Conservation (phyloP, 2,888 invertebrate species). For the Ophion ventricosus region DNA sequence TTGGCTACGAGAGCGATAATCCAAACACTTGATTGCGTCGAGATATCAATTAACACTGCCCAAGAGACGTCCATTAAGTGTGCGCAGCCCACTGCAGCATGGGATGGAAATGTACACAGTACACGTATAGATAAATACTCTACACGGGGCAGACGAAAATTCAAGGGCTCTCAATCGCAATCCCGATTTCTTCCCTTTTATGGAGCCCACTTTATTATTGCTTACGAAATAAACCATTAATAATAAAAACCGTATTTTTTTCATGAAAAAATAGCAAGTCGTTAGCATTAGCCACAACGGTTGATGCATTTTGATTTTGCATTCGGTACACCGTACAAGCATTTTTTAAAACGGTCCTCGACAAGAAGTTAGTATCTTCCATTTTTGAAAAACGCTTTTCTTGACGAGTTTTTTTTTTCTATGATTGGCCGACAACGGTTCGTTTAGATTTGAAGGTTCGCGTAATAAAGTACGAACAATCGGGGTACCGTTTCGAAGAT, state of each 20-base stretch:
- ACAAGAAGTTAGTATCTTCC: too few relatives aligned
- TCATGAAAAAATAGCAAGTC: background rate
- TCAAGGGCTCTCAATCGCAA: slow-evolving; percentile 21
- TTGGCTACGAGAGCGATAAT: slow-evolving; percentile 71
- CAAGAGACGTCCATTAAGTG: slow-evolving; percentile 67
- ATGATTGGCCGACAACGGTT: too few relatives aligned
- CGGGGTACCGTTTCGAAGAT: too few relatives aligned
- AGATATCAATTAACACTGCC: slow-evolving; percentile 81
- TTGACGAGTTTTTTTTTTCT: background rate
- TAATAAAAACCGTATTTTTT: slow-evolving; percentile 8
- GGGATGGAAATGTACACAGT: slow-evolving; percentile 42
- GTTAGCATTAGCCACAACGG: background rate
- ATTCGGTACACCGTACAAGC: too few relatives aligned
- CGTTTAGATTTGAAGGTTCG: too few relatives aligned
- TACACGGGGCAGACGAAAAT: slow-evolving; percentile 27
- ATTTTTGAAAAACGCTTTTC: background rate
- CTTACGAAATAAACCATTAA: background rate
- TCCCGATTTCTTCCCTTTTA: slow-evolving; percentile 16
- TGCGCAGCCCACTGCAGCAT: slow-evolving; percentile 17
- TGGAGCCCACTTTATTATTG: background rate
- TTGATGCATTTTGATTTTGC: background rate
- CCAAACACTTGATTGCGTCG: slow-evolving; percentile 82
- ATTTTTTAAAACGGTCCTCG: too few relatives aligned
- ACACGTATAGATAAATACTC: slow-evolving; percentile 15
- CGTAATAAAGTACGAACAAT: too few relatives aligned